These are phyloP conservation scores for Hylyphantes graminicola DNA, from an alignment of 1,140 invertebrate species.

Conservation along the genomic window DNA sequence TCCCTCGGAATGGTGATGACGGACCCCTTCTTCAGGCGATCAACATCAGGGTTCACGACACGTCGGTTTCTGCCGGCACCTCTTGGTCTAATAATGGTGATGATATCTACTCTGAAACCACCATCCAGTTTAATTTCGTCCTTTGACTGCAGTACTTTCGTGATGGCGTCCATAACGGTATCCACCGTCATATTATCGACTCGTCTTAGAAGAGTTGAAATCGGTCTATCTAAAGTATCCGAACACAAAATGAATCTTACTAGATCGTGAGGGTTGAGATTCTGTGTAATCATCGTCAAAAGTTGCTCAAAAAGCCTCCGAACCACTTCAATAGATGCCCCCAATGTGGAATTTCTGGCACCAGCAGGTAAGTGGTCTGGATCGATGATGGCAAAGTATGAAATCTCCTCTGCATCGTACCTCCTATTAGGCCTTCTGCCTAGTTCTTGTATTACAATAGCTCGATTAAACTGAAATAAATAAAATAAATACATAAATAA, in stretches of 20 bases:
- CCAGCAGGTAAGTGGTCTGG: not conserved
- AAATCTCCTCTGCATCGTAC: too few species aligned
- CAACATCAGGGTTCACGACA: not conserved
- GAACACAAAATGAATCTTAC: not conserved
- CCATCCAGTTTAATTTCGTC: not conserved
- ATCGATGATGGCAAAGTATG: not conserved
- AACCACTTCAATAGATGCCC: not conserved
- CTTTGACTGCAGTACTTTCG: not conserved
- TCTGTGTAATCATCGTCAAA: not conserved
- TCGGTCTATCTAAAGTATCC: not conserved
- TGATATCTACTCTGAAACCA: not conserved
- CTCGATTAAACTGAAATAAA: not conserved
- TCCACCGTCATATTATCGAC: not conserved
- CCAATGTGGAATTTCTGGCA: not conserved
- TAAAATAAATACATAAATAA: too few species aligned
- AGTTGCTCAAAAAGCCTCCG: not conserved
- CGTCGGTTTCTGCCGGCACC: not conserved
- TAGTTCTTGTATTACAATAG: not conserved
- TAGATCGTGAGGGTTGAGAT: not conserved
- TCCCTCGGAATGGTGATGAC: too few species aligned
- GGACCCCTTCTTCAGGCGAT: too few species aligned
- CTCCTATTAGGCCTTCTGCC: not conserved
- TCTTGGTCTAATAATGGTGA: not conserved
- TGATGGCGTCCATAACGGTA: not conserved
- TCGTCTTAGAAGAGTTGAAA: not conserved